Evolutionary conservation across 1,140 invertebrate genomes (phyloP).

Genomic region (Octopus bimaculoides): DNA sequence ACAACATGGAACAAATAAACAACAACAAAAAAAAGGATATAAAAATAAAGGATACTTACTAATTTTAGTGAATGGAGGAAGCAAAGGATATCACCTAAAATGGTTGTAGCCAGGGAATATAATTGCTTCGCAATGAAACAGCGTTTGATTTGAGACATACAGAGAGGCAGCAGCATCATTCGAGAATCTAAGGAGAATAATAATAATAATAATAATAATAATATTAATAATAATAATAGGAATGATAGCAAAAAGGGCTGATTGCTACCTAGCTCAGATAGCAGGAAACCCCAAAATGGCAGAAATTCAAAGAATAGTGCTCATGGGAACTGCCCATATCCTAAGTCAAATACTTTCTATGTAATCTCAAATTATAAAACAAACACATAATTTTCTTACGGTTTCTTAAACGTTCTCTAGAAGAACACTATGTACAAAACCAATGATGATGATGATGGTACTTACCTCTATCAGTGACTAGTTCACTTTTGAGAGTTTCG

Average conservation of each 20-base stretch:
- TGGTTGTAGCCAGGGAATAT: constrained; percentile 31
- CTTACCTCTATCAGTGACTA: constrained; percentile 69
- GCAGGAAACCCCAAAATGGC: too few relatives aligned
- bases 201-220: constrained; percentile 6
- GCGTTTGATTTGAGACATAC: constrained; percentile 37
- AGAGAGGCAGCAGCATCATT: constrained; percentile 57
- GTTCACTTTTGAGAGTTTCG: constrained; percentile 69
- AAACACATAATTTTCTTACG: too few relatives aligned
- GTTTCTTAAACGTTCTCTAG: too few relatives aligned
- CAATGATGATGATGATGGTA: not conserved
- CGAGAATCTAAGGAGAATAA: constrained; percentile 66
- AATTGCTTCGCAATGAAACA: constrained; percentile 63
- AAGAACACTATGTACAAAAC: too few relatives aligned
- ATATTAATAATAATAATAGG: not conserved
- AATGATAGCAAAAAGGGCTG: too few relatives aligned
- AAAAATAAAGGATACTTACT: constrained; percentile 22
- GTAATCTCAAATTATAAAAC: too few relatives aligned
- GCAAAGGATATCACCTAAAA: constrained; percentile 46
- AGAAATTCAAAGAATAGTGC: too few relatives aligned
- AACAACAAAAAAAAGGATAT: too few relatives aligned
- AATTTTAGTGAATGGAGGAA: constrained; percentile 35
- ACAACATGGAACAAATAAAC: too few relatives aligned
- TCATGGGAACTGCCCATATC: too few relatives aligned
- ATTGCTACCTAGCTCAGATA: too few relatives aligned
- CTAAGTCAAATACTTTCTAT: too few relatives aligned